Percentiles rank a stretch among this genome's conserved stretches.
Conservation (phyloP, 1,140 invertebrate genomes). For the Nautilus pompilius region DNA sequence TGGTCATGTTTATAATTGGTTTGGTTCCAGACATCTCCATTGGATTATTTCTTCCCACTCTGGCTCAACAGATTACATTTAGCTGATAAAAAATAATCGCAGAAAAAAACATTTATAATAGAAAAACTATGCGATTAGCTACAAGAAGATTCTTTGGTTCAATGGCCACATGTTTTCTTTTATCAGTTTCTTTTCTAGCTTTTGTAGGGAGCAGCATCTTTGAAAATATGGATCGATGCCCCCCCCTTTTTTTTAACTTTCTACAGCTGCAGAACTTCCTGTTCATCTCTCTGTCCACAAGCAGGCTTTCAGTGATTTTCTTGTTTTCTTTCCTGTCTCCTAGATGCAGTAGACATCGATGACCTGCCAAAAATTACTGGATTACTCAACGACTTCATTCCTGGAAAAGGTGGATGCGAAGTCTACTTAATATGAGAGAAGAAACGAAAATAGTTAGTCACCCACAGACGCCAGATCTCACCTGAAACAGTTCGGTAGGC, state of each 20-base stretch:
- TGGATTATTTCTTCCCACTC: too few relatives aligned
- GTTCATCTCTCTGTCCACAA: neutral
- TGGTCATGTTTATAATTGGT: too few relatives aligned
- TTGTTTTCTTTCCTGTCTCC: slow-evolving; percentile 8
- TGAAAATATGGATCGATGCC: neutral
- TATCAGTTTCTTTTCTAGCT: neutral
- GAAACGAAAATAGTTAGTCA: too few relatives aligned
- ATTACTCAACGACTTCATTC: slow-evolving; percentile 24
- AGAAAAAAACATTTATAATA: too few relatives aligned
- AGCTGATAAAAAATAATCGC: too few relatives aligned
- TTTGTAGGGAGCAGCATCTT: neutral
- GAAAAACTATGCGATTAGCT: too few relatives aligned
- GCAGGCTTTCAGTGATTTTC: neutral
- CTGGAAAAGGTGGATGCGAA: slow-evolving; percentile 30
- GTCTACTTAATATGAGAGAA: slow-evolving; percentile 11
- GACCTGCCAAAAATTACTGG: slow-evolving; percentile 29
- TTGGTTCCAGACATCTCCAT: too few relatives aligned
- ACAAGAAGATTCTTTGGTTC: too few relatives aligned
- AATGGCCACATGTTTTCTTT: neutral
- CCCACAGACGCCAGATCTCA: too few relatives aligned
- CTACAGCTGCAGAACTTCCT: too few relatives aligned
- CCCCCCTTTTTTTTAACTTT: neutral
- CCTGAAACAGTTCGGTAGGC: too few relatives aligned
- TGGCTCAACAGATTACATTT: too few relatives aligned
- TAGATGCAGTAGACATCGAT: slow-evolving; percentile 24